Conservation (phyloP, 35 echinoderm and acorn worm species). For the Strongylocentrotus purpuratus region DNA sequence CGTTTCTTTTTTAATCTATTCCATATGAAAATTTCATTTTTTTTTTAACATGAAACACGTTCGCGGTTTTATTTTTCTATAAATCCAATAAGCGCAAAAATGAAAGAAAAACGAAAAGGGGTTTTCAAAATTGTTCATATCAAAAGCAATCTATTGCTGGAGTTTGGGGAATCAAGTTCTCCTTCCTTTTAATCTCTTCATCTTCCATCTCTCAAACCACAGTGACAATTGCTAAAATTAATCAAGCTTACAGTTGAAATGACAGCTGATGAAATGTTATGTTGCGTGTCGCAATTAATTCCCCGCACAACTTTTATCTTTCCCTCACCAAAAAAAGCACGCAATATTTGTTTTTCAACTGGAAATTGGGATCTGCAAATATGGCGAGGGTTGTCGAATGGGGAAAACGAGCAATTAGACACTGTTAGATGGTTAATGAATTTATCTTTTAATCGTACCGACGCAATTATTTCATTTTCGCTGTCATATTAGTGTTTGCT, state of each 20-base stretch:
- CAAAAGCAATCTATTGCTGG: background rate
- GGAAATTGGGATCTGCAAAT: background rate
- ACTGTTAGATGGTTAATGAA: background rate
- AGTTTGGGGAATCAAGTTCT: background rate
- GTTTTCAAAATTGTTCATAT: background rate
- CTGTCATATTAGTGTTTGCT: background rate
- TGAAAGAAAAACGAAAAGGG: background rate
- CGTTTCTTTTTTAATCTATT: too few species aligned
- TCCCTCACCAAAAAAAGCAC: background rate
- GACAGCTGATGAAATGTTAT: background rate
- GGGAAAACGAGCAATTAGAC: background rate
- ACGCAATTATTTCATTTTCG: slow-evolving; percentile 5
- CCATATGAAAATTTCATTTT: background rate
- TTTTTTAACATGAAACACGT: background rate
- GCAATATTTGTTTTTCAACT: background rate
- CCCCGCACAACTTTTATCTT: slow-evolving; percentile 1
- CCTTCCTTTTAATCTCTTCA: background rate
- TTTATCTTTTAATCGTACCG: slow-evolving; percentile 18
- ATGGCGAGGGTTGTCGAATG: background rate
- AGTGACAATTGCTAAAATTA: background rate
- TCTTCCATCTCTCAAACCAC: background rate
- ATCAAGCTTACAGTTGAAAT: background rate
- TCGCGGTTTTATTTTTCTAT: background rate
- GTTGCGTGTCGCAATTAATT: slow-evolving; percentile 9
- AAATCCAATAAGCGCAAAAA: background rate